phyloP scores from a whole-genome alignment of 2,888 invertebrate genomes.

The Ectobius pallidus region DNA sequence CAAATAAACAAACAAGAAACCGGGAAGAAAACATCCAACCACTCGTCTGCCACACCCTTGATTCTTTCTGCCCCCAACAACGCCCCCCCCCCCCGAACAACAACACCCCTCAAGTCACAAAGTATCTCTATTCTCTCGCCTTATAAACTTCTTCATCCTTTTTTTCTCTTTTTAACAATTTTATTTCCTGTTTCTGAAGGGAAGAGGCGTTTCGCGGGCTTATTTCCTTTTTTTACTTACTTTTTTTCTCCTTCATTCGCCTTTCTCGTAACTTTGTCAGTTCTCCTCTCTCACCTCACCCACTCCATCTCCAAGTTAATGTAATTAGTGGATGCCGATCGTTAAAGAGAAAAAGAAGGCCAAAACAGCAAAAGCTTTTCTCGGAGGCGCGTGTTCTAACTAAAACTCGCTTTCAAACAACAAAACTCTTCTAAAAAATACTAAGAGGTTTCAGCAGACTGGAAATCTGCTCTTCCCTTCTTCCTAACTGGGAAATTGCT shows the following conservation, averaged over 20 bases:
- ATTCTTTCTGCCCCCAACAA: slow-evolving; percentile 19
- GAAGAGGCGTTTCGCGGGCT: slow-evolving; percentile 25
- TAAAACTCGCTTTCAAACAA: slow-evolving; percentile 26
- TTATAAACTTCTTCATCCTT: slow-evolving; percentile 17
- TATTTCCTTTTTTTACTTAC: slow-evolving; percentile 8
- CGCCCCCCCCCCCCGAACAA: slow-evolving; percentile 12
- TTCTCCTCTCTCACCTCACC: neutral
- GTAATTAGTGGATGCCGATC: slow-evolving; percentile 21
- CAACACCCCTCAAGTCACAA: slow-evolving; percentile 21
- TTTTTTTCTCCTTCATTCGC: neutral
- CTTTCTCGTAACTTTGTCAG: slow-evolving; percentile 6
- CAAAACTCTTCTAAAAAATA: slow-evolving; percentile 20
- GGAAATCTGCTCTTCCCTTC: neutral
- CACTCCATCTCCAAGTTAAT: slow-evolving; percentile 13
- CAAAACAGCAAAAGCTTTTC: slow-evolving; percentile 30
- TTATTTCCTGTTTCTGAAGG: slow-evolving; percentile 30
- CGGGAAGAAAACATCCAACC: neutral
- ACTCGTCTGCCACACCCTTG: slow-evolving; percentile 9
- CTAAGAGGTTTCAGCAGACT: slow-evolving; percentile 15
- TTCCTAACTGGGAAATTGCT: neutral
- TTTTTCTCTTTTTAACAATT: slow-evolving; percentile 24
- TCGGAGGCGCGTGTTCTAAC: slow-evolving; percentile 24
- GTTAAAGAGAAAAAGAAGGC: slow-evolving; percentile 2
- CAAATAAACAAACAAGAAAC: slow-evolving; percentile 19
- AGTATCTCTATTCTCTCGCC: slow-evolving; percentile 28